These are phyloP conservation scores for Colletes collaris DNA, from an alignment of 2,888 invertebrate species.

Conservation along the genomic window DNA sequence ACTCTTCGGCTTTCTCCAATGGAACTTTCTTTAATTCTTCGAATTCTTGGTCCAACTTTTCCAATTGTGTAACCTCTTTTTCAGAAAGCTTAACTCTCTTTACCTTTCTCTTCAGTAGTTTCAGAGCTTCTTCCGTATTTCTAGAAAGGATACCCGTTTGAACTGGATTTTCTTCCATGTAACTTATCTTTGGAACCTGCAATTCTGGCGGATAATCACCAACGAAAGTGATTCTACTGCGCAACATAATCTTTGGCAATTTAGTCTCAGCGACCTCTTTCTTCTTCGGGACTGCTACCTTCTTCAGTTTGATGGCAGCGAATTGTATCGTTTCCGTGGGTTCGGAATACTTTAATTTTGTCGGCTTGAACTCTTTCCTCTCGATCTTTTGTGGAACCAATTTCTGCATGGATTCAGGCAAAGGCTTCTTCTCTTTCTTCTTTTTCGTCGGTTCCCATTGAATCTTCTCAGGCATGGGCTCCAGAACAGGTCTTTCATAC, in stretches of 20 bases:
- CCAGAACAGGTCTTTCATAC: conserved; percentile 80
- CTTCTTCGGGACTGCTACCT: conserved; percentile 84
- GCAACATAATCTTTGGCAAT: conserved; percentile 88
- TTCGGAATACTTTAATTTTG: conserved; percentile 86
- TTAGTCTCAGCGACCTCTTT: conserved; percentile 81
- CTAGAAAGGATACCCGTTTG: conserved; percentile 88
- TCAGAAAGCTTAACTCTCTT: conserved; percentile 86
- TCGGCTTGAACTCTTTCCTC: conserved; percentile 85
- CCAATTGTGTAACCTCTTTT: conserved; percentile 85
- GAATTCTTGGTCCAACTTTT: conserved; percentile 85
- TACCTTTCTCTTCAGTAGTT: conserved; percentile 86
- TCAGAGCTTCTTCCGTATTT: conserved; percentile 88
- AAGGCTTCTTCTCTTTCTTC: conserved; percentile 72
- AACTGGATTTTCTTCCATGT: conserved; percentile 84
- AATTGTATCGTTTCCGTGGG: conserved; percentile 86
- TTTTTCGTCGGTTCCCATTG: conserved; percentile 77
- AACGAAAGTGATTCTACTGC: conserved; percentile 87
- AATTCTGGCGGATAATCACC: conserved; percentile 87
- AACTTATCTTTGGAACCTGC: conserved; percentile 84
- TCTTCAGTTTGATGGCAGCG: conserved; percentile 88
- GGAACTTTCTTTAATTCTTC: conserved; percentile 81
- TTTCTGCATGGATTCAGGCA: conserved; percentile 69
- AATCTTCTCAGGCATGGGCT: conserved; percentile 81
- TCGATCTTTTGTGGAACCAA: conserved; percentile 85
- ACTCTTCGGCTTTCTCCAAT: conserved; percentile 79